phyloP scores from a whole-genome alignment of 1,140 invertebrate species.

The Bombus confusus region DNA sequence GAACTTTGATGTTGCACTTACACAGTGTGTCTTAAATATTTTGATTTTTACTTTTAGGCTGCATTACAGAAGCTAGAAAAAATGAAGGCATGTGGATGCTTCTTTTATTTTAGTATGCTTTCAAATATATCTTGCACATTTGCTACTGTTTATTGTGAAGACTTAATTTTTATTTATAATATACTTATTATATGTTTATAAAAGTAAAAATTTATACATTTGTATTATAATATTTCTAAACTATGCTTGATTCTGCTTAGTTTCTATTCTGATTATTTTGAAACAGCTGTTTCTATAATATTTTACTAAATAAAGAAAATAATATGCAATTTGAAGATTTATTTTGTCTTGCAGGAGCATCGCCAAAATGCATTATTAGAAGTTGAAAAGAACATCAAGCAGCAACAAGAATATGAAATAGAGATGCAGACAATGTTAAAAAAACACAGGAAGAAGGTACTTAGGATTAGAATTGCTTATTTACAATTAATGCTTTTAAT shows the following conservation, averaged over 20 bases:
- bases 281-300: not conserved
- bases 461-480: conserved; percentile 24
- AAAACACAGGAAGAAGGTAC: conserved; percentile 83
- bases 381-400: conserved; percentile 83
- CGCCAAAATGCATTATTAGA: conserved; percentile 82
- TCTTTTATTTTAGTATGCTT: conserved; percentile 71
- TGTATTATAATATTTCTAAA: not conserved
- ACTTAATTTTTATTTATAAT: conserved; percentile 25
- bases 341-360: conserved; percentile 79
- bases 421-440: conserved; percentile 82
- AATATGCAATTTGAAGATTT: not conserved
- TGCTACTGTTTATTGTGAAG: conserved; percentile 55
- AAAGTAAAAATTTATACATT: conserved; percentile 14
- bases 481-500: conserved; percentile 23
- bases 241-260: conserved; percentile 10
- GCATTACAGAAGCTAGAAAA: conserved; percentile 84
- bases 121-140: conserved; percentile 42
- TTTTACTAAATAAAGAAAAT: not conserved
- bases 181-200: conserved; percentile 6
- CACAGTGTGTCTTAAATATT: conserved; percentile 49
- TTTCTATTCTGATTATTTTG: not conserved
- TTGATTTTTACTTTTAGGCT: conserved; percentile 84
- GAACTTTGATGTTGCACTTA: conserved; percentile 30
- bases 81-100: conserved; percentile 85
- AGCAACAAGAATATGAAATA: conserved; percentile 83